Percentiles rank a stretch among this genome's conserved stretches.
Conservation (phyloP, 2,888 invertebrate species). For the Drosophila multiciliata region DNA sequence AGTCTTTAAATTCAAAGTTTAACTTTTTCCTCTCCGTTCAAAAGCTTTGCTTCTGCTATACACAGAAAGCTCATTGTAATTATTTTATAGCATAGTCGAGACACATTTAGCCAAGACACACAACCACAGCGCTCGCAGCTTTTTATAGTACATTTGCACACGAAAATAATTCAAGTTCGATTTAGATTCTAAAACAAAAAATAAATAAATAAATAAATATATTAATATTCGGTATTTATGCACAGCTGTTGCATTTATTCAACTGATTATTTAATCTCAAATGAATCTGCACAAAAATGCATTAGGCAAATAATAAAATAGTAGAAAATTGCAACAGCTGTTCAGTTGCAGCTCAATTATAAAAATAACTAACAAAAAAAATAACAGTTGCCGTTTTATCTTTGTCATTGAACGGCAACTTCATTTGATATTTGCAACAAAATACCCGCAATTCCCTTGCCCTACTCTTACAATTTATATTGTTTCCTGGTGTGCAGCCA, state of each 20-base stretch:
- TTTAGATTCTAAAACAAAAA: neutral
- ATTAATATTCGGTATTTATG: neutral
- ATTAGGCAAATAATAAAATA: constrained; percentile 10
- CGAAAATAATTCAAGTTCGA: neutral
- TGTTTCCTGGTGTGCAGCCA: constrained; percentile 35
- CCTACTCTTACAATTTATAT: neutral
- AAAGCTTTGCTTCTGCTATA: constrained; percentile 1
- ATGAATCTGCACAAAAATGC: neutral
- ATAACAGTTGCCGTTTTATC: constrained; percentile 56
- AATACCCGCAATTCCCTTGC: neutral
- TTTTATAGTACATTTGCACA: constrained; percentile 3
- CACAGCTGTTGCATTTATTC: constrained; percentile 9
- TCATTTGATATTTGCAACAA: constrained; percentile 35
- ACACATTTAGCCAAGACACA: constrained; percentile 35
- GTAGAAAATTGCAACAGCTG: constrained; percentile 53
- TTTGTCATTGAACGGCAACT: constrained; percentile 12
- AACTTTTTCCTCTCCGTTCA: neutral
- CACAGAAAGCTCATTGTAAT: neutral
- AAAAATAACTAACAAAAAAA: too few relatives aligned
- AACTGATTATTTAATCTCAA: constrained; percentile 2
- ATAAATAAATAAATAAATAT: neutral
- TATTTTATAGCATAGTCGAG: constrained; percentile 34
- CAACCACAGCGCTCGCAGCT: constrained; percentile 5
- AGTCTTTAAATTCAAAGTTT: neutral
- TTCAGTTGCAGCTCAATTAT: constrained; percentile 11